Base-by-base conservation (phyloP, 2,113 vertebrate species). In the Halcyon senegalensis region DNA sequence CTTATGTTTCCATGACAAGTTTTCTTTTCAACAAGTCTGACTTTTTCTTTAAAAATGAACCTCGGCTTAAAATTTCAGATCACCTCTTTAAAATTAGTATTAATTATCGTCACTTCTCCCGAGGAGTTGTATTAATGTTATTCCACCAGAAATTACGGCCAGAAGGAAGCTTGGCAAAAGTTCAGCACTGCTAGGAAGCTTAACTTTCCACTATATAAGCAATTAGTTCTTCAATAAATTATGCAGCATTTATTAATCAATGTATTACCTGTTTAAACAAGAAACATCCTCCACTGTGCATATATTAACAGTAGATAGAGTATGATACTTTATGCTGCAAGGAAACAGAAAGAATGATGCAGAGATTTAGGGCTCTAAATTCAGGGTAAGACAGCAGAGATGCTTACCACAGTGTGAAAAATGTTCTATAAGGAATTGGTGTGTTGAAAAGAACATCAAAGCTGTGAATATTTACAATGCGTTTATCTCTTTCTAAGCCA, bases 191-290 rank as follows among this genome's bases (percentile, higher is more conserved):
- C 30, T 78, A 59, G 41, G 53, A 78, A 95, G 48, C 43, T 37
- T 81, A 90, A 73, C 69, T 93, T 94, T 59, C 33, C 68, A 46
- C 64, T 33, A 7, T 56, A 74, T 70, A 13, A 95, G 41, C 83
- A 93, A 94, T 96, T 87, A 87, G 17, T 74, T 88, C 39, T 80
- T 50, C 43, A 7, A 85, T 94, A 93, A 96, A 92, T 96, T 93
- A 96, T 81, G 79, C 24, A 93, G 66, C 56, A 94, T 84, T 92
- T 94, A 93, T 86, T 95, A 96, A 96, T 92, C 60, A 95, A 60
- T 55, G 75, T 66, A 90, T 90, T 86, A 88, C 35, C 41, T 86
- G 23, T 92, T 84, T 90, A 92, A 94, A 96, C 31, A 96, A 87
- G 79, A 95, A 94, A 75, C 44, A 96, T 67, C 31, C 14, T 75